Conservation (phyloP, 2,797 vertebrate species). For the Echeneis naucrates region DNA sequence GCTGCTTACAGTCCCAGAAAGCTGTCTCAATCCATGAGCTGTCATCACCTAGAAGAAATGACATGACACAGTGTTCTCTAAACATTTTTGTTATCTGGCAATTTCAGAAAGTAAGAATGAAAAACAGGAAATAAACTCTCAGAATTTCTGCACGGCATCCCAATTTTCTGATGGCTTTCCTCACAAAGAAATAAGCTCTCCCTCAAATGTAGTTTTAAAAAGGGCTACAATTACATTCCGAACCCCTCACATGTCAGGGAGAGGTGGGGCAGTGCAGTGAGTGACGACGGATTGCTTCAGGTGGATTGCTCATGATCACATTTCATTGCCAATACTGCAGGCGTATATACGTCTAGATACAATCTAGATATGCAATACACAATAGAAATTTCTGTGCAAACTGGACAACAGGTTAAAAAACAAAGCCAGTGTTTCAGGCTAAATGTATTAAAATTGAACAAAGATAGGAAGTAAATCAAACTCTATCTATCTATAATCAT, state of each 20-base stretch:
- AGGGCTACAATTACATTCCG: conserved; percentile 1
- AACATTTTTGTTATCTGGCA: conserved; percentile 27
- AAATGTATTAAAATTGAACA: conserved; percentile 4
- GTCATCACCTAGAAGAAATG: conserved; percentile 81
- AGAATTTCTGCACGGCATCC: not conserved
- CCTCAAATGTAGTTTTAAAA: not conserved
- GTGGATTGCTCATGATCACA: not conserved
- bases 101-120: conserved; percentile 25
- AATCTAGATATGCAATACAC: not conserved
- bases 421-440: not conserved
- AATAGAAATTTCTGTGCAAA: conserved; percentile 16
- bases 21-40: conserved; percentile 84
- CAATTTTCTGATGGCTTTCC: not conserved
- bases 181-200: not conserved
- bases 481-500: conserved; percentile 44
- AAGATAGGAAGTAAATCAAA: conserved; percentile 21
- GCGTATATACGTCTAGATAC: conserved; percentile 1
- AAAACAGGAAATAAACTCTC: conserved; percentile 4
- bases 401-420: conserved; percentile 12
- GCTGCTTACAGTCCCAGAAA: conserved; percentile 82
- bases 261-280: not conserved
- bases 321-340: conserved; percentile 9
- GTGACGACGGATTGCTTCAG: conserved; percentile 1
- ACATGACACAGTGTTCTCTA: conserved; percentile 53
- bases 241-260: not conserved